Evolutionary conservation across 2,113 vertebrate genomes (phyloP).

Genomic region (Rallus limicola): DNA sequence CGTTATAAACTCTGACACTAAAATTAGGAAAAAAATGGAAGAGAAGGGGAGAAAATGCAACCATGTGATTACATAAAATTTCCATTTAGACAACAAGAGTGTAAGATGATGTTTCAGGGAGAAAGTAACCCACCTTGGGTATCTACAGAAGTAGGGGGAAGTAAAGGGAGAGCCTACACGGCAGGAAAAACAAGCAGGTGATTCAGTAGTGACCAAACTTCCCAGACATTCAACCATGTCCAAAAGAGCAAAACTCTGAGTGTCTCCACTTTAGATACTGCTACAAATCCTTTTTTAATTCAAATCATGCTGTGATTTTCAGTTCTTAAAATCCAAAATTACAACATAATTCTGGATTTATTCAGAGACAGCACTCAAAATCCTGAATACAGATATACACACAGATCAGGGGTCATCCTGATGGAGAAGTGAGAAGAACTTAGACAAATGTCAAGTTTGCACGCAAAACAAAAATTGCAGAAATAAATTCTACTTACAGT

Average conservation of each 20-base stretch:
- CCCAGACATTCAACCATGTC: background rate
- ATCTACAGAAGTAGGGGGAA: background rate
- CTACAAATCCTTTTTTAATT: background rate
- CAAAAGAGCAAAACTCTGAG: background rate
- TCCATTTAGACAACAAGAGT: background rate
- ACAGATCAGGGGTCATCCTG: background rate
- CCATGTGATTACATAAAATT: background rate
- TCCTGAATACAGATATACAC: background rate
- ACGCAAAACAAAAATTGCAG: background rate
- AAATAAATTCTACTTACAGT: background rate
- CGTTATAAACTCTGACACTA: background rate
- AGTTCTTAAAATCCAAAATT: background rate
- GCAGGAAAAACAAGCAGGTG: background rate
- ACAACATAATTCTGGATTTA: background rate
- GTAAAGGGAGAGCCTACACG: background rate
- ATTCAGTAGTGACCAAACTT: background rate
- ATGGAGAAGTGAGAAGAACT: background rate
- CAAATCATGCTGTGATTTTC: background rate
- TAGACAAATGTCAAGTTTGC: background rate
- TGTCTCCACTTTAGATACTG: background rate
- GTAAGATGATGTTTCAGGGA: background rate
- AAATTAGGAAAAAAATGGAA: background rate
- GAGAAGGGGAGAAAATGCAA: background rate
- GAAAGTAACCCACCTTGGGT: background rate
- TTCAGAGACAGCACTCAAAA: background rate